Conservation (phyloP, 1,140 invertebrate genomes). For the Caenorhabditis briggsae region DNA sequence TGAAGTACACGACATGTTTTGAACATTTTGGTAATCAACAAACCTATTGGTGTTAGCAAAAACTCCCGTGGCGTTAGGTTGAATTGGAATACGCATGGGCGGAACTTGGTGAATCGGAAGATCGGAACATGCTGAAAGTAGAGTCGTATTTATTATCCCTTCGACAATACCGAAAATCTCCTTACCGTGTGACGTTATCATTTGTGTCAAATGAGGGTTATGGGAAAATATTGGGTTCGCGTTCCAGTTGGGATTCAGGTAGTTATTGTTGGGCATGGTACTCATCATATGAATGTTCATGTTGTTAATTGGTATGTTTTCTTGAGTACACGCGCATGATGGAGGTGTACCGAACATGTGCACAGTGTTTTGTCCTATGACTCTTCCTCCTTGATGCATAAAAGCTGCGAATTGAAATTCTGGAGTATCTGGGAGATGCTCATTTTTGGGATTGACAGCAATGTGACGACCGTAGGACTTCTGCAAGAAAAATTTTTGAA, state of each 20-base stretch:
- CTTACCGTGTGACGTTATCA: not conserved
- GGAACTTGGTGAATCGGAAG: constrained; percentile 4
- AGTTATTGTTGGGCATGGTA: constrained; percentile 22
- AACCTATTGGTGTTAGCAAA: not conserved
- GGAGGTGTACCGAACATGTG: constrained; percentile 32
- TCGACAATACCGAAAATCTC: not conserved
- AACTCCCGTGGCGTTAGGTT: not conserved
- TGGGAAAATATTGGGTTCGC: not conserved
- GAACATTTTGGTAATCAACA: not conserved
- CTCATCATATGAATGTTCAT: not conserved
- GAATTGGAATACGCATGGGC: not conserved
- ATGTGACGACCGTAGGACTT: constrained; percentile 2
- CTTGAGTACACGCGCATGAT: not conserved
- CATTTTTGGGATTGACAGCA: constrained; percentile 13
- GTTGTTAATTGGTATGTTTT: constrained; percentile 3
- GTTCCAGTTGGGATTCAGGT: constrained; percentile 5
- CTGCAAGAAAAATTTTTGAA: not conserved
- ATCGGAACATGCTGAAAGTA: constrained; percentile 9
- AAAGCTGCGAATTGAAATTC: constrained; percentile 32
- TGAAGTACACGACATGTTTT: not conserved
- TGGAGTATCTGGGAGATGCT: not conserved
- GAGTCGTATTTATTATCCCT: too few relatives aligned
- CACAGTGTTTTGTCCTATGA: constrained; percentile 3
- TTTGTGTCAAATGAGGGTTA: not conserved
- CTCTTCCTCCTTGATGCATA: constrained; percentile 27